A percentile compares a stretch with the other conserved stretches of the same genome.
Conservation (phyloP, 92 coral and sea anemone species). For the Umimayanthus chanpuru region DNA sequence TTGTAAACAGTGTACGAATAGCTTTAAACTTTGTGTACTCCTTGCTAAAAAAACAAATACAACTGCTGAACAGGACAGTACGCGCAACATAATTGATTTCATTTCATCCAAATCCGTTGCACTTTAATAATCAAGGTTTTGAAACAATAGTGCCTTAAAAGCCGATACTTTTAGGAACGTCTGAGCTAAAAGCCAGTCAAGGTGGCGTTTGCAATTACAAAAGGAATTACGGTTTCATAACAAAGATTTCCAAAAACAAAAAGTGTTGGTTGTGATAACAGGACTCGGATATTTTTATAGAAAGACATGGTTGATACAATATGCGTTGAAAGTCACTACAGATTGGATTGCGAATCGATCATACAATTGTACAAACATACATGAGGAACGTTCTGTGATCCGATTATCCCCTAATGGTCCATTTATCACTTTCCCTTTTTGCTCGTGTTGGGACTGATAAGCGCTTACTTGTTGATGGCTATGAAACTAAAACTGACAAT, state of each 20-base stretch:
- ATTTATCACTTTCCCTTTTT: background rate
- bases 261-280: background rate
- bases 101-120: background rate
- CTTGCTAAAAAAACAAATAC: background rate
- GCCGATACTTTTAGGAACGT: background rate
- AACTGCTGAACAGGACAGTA: background rate
- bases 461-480: constrained; percentile 8
- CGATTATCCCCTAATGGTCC: constrained; percentile 10
- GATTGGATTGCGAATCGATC: constrained; percentile 1
- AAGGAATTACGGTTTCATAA: background rate
- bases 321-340: background rate
- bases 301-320: background rate
- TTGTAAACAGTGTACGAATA: too few species aligned
- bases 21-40: background rate
- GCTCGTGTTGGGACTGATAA: constrained; percentile 14
- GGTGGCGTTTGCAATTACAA: background rate
- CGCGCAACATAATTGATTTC: background rate
- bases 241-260: background rate
- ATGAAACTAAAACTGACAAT: background rate
- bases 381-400: background rate
- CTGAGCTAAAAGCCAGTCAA: background rate
- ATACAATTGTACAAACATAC: background rate
- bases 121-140: background rate
- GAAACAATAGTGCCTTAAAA: background rate
- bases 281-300: background rate